A percentile compares a stretch with the other conserved stretches of the same genome.
Conservation (phyloP, 2,113 vertebrate genomes). For the Muntiacus reevesi region DNA sequence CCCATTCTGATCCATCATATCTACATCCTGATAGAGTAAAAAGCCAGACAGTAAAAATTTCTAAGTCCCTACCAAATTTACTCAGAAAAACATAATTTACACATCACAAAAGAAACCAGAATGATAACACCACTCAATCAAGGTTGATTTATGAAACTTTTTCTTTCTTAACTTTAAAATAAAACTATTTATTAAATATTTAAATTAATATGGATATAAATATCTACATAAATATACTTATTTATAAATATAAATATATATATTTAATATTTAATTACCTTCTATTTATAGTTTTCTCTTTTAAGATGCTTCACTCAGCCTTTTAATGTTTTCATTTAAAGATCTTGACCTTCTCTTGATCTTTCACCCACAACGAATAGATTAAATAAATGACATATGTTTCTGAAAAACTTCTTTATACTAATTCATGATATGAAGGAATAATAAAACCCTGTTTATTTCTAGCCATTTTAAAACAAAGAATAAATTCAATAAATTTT, state of each 20-base stretch:
- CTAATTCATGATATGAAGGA: background rate
- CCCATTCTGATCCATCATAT: constrained; percentile 99
- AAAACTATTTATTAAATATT: constrained; percentile 39
- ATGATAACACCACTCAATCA: background rate
- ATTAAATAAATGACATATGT: background rate
- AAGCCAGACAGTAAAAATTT: constrained; percentile 44
- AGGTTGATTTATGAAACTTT: background rate
- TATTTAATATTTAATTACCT: background rate
- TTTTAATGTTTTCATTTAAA: constrained; percentile 28
- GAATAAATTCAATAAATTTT: constrained; percentile 15
- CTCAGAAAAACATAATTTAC: constrained; percentile 27
- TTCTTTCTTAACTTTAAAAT: constrained; percentile 24
- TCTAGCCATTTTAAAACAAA: constrained; percentile 7
- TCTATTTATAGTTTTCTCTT: background rate
- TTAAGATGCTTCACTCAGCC: background rate
- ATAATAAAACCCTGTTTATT: background rate
- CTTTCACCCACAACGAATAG: background rate
- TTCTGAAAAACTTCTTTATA: constrained; percentile 15
- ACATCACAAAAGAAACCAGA: background rate
- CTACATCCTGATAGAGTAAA: constrained; percentile 89
- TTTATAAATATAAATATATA: background rate
- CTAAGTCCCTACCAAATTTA: constrained; percentile 39
- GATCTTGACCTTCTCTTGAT: background rate
- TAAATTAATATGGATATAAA: background rate
- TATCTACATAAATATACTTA: background rate